Conservation (phyloP, 1,140 invertebrate species). For the Daktulosphaira vitifoliae region DNA sequence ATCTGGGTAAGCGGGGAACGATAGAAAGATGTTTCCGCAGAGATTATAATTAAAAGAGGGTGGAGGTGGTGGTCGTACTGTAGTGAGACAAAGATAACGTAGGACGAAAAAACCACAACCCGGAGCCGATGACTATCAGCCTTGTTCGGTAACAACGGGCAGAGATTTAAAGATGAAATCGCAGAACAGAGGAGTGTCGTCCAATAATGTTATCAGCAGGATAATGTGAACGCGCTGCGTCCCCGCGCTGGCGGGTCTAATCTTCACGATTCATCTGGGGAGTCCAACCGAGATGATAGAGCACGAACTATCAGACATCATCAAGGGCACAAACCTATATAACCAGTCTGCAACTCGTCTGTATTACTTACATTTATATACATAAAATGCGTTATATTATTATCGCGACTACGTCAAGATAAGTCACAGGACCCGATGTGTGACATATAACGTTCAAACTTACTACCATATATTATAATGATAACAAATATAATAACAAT, state of each 20-base stretch:
- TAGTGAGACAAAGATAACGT: slow-evolving; percentile 11
- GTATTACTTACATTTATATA: background rate
- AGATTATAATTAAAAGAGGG: slow-evolving; percentile 29
- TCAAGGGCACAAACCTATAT: slow-evolving; percentile 32
- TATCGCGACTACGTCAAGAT: slow-evolving; percentile 26
- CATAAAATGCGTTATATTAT: slow-evolving; percentile 8
- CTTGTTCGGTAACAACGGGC: slow-evolving; percentile 12
- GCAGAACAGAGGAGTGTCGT: slow-evolving; percentile 16
- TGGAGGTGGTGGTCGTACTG: background rate
- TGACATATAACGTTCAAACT: background rate
- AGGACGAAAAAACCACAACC: slow-evolving; percentile 12
- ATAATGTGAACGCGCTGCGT: slow-evolving; percentile 30
- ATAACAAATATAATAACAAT: background rate
- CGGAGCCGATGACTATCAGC: slow-evolving; percentile 15
- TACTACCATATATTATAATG: too few species aligned
- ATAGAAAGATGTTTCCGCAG: background rate
- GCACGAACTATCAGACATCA: slow-evolving; percentile 33
- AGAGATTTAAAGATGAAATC: slow-evolving; percentile 28
- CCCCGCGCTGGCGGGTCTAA: slow-evolving; percentile 21
- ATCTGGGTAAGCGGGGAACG: background rate
- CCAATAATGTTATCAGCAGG: slow-evolving; percentile 30
- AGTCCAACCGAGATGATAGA: slow-evolving; percentile 33
- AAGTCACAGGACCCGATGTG: slow-evolving; percentile 13
- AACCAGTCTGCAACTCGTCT: slow-evolving; percentile 5
- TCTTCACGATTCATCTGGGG: slow-evolving; percentile 29